A percentile compares a stretch with the other conserved stretches of the same genome.
These are phyloP conservation scores for Stenichneumon culpator DNA, from an alignment of 2,888 invertebrate species.

Conservation along the genomic window DNA sequence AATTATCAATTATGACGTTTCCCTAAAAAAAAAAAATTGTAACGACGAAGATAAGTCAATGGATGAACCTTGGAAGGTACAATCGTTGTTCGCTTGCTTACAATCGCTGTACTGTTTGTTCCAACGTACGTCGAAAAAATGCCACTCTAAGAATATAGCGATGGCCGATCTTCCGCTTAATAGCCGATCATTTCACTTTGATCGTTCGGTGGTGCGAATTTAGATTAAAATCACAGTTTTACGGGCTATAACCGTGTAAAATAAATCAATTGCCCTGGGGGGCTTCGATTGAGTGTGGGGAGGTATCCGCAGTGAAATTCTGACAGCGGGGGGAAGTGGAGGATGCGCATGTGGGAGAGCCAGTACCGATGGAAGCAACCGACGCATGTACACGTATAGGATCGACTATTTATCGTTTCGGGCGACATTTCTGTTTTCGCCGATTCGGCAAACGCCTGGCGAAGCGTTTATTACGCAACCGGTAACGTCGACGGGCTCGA, in stretches of 20 bases:
- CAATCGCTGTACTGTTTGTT: too few species aligned
- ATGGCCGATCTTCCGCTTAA: neutral
- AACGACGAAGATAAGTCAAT: too few species aligned
- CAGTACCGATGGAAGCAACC: neutral
- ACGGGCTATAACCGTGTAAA: neutral
- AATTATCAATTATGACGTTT: too few species aligned
- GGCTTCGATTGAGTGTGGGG: neutral
- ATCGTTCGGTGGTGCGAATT: constrained; percentile 21
- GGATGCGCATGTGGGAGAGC: neutral
- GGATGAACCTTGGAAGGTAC: too few species aligned
- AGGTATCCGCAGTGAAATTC: constrained; percentile 30
- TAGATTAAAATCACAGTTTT: constrained; percentile 19
- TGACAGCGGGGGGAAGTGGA: constrained; percentile 15
- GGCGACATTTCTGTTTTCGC: constrained; percentile 39
- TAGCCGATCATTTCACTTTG: neutral
- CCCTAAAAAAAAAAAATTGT: too few species aligned
- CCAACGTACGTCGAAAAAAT: neutral
- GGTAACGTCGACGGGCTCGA: constrained; percentile 45
- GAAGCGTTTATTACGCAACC: constrained; percentile 50
- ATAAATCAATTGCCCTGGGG: constrained; percentile 22
- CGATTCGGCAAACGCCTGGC: constrained; percentile 46
- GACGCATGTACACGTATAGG: neutral
- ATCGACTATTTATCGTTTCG: constrained; percentile 47
- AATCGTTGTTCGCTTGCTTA: too few species aligned
- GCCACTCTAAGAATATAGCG: neutral